These are phyloP conservation scores for Apodemia duryi DNA, from an alignment of 2,888 invertebrate genomes.

Conservation along the genomic window DNA sequence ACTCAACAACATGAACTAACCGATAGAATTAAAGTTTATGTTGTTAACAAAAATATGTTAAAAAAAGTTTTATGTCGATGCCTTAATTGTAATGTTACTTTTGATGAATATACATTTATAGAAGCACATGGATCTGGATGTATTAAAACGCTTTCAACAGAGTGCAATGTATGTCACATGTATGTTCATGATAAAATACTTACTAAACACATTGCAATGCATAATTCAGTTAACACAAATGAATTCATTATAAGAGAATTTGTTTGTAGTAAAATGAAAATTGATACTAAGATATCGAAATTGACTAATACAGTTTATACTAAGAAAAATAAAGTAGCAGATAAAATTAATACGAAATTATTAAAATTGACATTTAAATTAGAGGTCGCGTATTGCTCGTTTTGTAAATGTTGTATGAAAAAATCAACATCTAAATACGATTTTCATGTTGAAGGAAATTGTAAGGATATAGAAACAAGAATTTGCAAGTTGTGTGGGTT, in stretches of 20 bases:
- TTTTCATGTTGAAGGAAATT: conserved; percentile 18
- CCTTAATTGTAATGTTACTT: conserved; percentile 38
- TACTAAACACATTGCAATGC: conserved; percentile 34
- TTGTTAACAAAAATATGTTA: conserved; percentile 30
- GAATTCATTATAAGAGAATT: conserved; percentile 24
- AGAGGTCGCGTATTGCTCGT: conserved; percentile 28
- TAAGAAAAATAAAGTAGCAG: neutral
- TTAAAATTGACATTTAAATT: neutral
- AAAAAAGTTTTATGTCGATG: conserved; percentile 41
- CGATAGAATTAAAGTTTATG: conserved; percentile 39
- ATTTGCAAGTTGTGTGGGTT: conserved; percentile 45
- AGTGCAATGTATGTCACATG: conserved; percentile 38
- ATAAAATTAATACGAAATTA: neutral
- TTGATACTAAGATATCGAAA: neutral
- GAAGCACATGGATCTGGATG: conserved; percentile 35
- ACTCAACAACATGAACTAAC: conserved; percentile 40
- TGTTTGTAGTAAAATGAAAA: conserved; percentile 11
- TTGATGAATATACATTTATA: conserved; percentile 38
- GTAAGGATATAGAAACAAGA: neutral
- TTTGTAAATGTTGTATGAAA: conserved; percentile 30
- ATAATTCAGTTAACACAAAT: conserved; percentile 7
- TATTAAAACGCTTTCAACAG: conserved; percentile 14
- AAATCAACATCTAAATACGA: conserved; percentile 26
- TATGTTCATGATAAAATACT: conserved; percentile 25
- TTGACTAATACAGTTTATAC: neutral